Percentiles rank a stretch among this genome's conserved stretches.
Evolutionary conservation across 2,113 vertebrate genomes (phyloP).

Genomic region (Scomber japonicus): DNA sequence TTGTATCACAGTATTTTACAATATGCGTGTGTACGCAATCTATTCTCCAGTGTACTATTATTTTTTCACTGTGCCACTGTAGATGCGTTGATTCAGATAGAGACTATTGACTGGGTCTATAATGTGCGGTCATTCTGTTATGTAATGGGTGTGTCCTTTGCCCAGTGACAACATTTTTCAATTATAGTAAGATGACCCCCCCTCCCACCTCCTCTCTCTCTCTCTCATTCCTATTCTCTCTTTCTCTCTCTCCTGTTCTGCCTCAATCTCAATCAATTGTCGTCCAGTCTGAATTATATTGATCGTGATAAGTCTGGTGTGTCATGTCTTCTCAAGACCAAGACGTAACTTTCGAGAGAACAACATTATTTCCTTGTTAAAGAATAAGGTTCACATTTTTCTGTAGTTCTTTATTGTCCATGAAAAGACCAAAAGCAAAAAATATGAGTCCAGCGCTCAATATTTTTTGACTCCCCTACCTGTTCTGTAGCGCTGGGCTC

Average conservation of each 20-base stretch:
- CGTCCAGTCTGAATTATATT: slow-evolving; percentile 28
- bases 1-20: background rate
- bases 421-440: no score
- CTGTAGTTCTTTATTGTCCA: no score
- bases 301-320: slow-evolving; percentile 10
- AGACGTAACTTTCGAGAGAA: no score
- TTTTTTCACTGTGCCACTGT: slow-evolving; percentile 23
- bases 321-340: background rate
- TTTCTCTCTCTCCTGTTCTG: background rate
- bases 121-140: slow-evolving; percentile 52
- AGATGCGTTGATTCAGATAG: slow-evolving; percentile 34
- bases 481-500: no score
- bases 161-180: slow-evolving; percentile 46
- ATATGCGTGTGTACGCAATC: background rate
- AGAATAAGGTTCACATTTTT: no score
- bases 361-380: no score
- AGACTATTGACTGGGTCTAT: slow-evolving; percentile 36
- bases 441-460: no score
- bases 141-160: slow-evolving; percentile 62
- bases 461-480: no score
- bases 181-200: slow-evolving; percentile 43
- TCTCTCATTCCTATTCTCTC: background rate
- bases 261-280: slow-evolving; percentile 3
- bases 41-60: background rate
- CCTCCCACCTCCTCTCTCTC: background rate